Evolutionary conservation across 1,140 invertebrate genomes (phyloP).

Genomic region (Sipha flava): DNA sequence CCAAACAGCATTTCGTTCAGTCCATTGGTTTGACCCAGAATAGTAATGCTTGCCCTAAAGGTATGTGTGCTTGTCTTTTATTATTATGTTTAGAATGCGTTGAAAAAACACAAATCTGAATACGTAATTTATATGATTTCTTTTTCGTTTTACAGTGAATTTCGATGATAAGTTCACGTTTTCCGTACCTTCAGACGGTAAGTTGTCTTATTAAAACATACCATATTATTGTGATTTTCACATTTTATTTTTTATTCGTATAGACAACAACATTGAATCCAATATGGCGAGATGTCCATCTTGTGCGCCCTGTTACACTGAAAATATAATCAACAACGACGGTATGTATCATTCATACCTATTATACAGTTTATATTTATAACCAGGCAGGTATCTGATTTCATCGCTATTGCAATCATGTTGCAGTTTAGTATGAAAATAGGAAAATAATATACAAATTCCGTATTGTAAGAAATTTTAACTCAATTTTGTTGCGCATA

Average conservation of each 20-base stretch:
- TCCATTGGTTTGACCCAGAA: constrained; percentile 52
- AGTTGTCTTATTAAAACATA: neutral
- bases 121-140: neutral
- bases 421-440: too few relatives aligned
- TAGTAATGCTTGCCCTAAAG: neutral
- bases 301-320: neutral
- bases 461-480: too few relatives aligned
- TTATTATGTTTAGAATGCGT: neutral
- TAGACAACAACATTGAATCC: constrained; percentile 8
- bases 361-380: too few relatives aligned
- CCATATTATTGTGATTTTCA: neutral
- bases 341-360: too few relatives aligned
- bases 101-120: neutral
- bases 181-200: neutral
- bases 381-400: too few relatives aligned
- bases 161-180: neutral
- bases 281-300: constrained; percentile 8
- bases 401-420: too few relatives aligned
- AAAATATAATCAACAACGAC: constrained; percentile 3
- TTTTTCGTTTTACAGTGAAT: neutral
- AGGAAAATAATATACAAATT: too few relatives aligned
- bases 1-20: constrained; percentile 58
- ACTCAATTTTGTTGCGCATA: too few relatives aligned
- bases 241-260: neutral
- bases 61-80: neutral